These are phyloP conservation scores for Drosophila elegans DNA, from an alignment of 1,140 invertebrate genomes.

Conservation along the genomic window DNA sequence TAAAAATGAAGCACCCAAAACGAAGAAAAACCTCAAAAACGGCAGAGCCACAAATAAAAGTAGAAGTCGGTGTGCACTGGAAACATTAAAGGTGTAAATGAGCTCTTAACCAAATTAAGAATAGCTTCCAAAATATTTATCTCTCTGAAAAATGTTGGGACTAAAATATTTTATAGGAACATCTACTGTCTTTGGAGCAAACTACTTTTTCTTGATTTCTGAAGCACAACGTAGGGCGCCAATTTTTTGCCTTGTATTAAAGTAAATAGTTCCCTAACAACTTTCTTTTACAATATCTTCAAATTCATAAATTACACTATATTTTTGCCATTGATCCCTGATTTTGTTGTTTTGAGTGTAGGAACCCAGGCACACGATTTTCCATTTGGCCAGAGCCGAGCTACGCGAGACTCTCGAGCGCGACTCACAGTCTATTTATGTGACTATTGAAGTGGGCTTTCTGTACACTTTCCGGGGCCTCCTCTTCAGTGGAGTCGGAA, in stretches of 20 bases:
- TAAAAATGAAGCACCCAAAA: constrained; percentile 72
- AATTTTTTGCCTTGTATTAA: background rate
- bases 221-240: background rate
- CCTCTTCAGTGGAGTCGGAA: constrained; percentile 37
- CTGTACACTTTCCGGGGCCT: constrained; percentile 33
- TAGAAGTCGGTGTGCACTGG: constrained; percentile 2
- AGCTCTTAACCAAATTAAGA: too few species aligned
- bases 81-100: background rate
- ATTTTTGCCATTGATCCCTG: too few species aligned
- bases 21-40: constrained; percentile 44
- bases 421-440: constrained; percentile 79
- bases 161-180: too few species aligned
- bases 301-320: too few species aligned
- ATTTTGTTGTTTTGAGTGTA: constrained; percentile 7
- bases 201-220: too few species aligned
- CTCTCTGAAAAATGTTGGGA: too few species aligned
- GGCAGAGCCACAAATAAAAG: constrained; percentile 46
- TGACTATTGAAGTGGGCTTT: constrained; percentile 79
- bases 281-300: background rate
- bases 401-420: constrained; percentile 58
- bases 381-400: constrained; percentile 52
- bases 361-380: constrained; percentile 66
- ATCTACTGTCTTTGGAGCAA: too few species aligned
- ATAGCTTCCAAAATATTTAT: too few species aligned
- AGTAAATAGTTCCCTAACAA: background rate